These are phyloP conservation scores for Protula sp. DNA, from an alignment of 2,888 invertebrate species.

Conservation along the genomic window DNA sequence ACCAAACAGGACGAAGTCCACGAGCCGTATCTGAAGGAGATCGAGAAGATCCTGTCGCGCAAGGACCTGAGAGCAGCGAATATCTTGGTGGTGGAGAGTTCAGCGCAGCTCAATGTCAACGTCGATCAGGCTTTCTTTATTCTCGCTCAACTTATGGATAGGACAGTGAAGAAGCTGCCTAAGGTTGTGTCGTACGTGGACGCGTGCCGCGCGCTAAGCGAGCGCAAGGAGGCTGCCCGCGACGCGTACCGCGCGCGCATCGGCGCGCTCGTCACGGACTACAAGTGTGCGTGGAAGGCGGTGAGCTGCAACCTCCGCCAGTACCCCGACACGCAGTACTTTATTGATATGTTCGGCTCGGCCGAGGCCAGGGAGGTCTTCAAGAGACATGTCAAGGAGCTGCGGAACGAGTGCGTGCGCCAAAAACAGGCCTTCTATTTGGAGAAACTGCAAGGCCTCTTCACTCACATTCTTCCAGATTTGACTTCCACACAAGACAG, in stretches of 20 bases:
- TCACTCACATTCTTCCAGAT: slow-evolving; percentile 75
- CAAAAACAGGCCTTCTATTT: slow-evolving; percentile 72
- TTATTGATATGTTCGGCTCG: slow-evolving; percentile 81
- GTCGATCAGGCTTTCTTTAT: slow-evolving; percentile 82
- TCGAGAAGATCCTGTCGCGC: slow-evolving; percentile 75
- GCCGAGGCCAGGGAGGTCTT: slow-evolving; percentile 76
- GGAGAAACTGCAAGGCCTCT: slow-evolving; percentile 70
- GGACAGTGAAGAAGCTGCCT: slow-evolving; percentile 68
- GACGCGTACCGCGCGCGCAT: slow-evolving; percentile 86
- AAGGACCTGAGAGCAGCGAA: slow-evolving; percentile 68
- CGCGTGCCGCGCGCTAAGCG: slow-evolving; percentile 78
- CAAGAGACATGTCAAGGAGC: slow-evolving; percentile 70
- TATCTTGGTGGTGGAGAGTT: slow-evolving; percentile 87
- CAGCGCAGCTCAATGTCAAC: slow-evolving; percentile 92
- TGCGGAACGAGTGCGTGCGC: slow-evolving; percentile 75
- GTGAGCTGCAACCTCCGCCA: slow-evolving; percentile 77
- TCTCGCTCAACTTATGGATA: slow-evolving; percentile 86
- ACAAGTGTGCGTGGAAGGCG: slow-evolving; percentile 64
- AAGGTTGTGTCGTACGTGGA: slow-evolving; percentile 68
- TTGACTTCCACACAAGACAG: slow-evolving; percentile 64
- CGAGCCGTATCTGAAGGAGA: slow-evolving; percentile 67
- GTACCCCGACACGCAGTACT: slow-evolving; percentile 79
- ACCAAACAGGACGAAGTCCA: slow-evolving; percentile 92
- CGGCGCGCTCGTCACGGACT: slow-evolving; percentile 71
- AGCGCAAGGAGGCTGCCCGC: slow-evolving; percentile 81